Evolutionary conservation across 2,888 invertebrate genomes (phyloP), one percentile per base, ranked within the genome.

Genomic region (Hypomecis atomaria): DNA sequence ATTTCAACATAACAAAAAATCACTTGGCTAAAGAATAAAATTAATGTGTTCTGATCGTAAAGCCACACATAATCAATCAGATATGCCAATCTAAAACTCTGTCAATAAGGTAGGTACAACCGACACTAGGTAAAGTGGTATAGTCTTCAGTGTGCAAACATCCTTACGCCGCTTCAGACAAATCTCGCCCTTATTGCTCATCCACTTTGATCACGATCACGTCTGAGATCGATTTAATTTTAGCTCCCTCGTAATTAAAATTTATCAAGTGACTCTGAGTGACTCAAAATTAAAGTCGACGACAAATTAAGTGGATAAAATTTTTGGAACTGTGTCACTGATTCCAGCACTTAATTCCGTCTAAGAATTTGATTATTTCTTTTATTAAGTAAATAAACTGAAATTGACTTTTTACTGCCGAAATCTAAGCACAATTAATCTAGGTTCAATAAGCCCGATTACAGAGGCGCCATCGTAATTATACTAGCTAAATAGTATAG

Each of bases 151-250:
- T 57, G 9, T 11, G 36, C 59, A 40, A 9, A 34, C 33, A n/a
- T 84, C 80, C 80, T 87, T 83, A 86, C 79, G 53, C 70, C 66
- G 76, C 75, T 79, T 83, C 84, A 88, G 83, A 88, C 86, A 78
- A 85, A 84, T 85, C 73, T 84, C 84, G 83, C 82, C 88, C 85
- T 86, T 87, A 84, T 83, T 75, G 80, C 77, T 73, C 76, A 69
- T 68, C 72, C 71, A 73, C 87, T 89, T 90, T 90, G 87, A 90
- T 88, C 84, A 82, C 72, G 87, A 90, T 88, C 84, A 81, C 72
- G 73, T 74, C 79, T 73, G 73, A 78, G 78, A 83, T 88, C 85
- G 82, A 84, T 85, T 79, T 78, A 77, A 83, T 83, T 85, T 82
- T 73, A 81, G 71, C 80, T 79, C 79, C 78, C 78, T 84, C 80